phyloP scores from a whole-genome alignment of 2,888 invertebrate species.

The Protula sp. region DNA sequence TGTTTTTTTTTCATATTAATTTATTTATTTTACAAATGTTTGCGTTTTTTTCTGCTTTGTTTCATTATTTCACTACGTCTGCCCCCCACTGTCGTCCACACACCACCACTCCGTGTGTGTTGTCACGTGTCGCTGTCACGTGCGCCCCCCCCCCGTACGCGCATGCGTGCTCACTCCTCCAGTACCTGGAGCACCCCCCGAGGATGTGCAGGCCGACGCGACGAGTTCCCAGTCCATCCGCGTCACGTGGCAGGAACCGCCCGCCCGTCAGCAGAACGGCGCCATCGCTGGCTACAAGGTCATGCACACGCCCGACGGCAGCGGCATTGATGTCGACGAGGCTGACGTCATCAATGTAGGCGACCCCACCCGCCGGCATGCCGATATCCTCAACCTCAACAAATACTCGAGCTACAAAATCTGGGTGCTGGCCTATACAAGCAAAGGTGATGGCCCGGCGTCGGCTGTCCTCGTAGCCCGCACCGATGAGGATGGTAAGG shows the following conservation, averaged over 20 bases:
- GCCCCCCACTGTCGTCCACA: too few relatives aligned
- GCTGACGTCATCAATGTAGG: neutral
- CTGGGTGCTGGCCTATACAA: conserved; percentile 65
- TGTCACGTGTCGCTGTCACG: too few relatives aligned
- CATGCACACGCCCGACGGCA: conserved; percentile 53
- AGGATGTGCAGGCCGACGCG: conserved; percentile 83
- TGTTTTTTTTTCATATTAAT: too few relatives aligned
- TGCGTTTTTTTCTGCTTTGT: too few relatives aligned
- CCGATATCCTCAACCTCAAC: conserved; percentile 61
- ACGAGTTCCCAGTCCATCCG: conserved; percentile 83
- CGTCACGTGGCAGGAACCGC: conserved; percentile 89
- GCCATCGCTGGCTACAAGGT: conserved; percentile 44
- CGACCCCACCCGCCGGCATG: neutral
- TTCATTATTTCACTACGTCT: too few relatives aligned
- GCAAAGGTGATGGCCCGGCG: conserved; percentile 86
- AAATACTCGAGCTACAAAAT: conserved; percentile 95
- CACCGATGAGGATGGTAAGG: conserved; percentile 99
- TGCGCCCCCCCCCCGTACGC: too few relatives aligned
- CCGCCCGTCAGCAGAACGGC: conserved; percentile 83
- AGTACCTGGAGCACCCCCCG: conserved; percentile 96
- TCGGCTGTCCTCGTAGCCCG: conserved; percentile 86
- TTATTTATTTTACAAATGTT: too few relatives aligned
- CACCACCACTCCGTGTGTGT: too few relatives aligned
- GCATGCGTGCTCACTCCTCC: too few relatives aligned
- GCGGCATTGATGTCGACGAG: conserved; percentile 11